Percentiles rank a stretch among this genome's conserved stretches.
Conservation (phyloP, 2,113 vertebrate species). For the Nycticorax nycticorax region DNA sequence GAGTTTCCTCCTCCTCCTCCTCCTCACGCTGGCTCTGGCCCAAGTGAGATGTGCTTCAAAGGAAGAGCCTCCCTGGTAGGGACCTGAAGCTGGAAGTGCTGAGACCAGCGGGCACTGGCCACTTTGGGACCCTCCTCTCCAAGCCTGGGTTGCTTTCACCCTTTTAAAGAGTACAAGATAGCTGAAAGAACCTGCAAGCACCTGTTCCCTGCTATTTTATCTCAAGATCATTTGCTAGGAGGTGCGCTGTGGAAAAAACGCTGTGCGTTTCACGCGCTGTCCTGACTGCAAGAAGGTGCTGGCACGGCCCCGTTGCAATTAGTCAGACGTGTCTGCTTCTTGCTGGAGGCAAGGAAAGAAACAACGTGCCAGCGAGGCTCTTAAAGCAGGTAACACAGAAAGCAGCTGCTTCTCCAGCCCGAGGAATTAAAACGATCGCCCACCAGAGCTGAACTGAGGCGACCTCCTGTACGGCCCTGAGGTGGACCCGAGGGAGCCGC, state of each 20-base stretch:
- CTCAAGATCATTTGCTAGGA: not conserved
- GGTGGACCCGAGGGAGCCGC: not conserved
- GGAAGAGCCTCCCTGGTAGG: not conserved
- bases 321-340: not conserved
- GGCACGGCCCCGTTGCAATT: not conserved
- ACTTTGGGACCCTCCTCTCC: not conserved
- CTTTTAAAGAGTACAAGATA: not conserved
- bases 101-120: rapidly evolving
- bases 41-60: not conserved
- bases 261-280: rapidly evolving
- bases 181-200: not conserved
- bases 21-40: rapidly evolving
- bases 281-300: not conserved
- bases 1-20: not conserved
- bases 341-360: not conserved
- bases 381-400: not conserved
- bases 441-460: not conserved
- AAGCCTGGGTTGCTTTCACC: not conserved
- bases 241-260: not conserved
- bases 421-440: not conserved
- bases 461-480: not conserved
- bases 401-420: not conserved
- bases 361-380: not conserved
- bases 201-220: not conserved
- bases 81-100: not conserved